Evolutionary conservation across 2,113 vertebrate species (phyloP).

Genomic region (Furnarius figulus): DNA sequence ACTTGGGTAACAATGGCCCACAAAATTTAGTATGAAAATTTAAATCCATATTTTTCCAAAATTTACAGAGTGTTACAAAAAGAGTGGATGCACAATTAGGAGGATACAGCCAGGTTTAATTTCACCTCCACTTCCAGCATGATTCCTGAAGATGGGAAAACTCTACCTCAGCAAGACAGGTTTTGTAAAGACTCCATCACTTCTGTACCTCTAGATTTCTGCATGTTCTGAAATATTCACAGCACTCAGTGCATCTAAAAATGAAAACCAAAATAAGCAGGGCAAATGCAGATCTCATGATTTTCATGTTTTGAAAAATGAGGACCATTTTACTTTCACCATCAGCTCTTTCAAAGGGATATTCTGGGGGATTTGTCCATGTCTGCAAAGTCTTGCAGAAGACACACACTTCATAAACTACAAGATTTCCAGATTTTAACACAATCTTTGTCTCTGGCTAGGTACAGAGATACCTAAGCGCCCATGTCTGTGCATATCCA

Average conservation of each 20-base stretch:
- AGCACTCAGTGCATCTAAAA: background rate
- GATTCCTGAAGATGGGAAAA: background rate
- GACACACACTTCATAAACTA: background rate
- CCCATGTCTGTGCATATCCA: background rate
- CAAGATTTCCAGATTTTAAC: background rate
- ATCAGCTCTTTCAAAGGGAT: background rate
- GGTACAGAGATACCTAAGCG: background rate
- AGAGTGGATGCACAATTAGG: background rate
- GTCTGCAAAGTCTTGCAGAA: background rate
- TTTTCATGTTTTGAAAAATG: background rate
- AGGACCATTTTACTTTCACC: background rate
- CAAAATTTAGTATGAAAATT: background rate
- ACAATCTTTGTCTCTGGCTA: background rate
- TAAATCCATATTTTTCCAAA: background rate
- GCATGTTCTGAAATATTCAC: background rate
- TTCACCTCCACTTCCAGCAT: background rate
- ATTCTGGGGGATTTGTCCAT: background rate
- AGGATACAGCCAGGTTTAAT: background rate
- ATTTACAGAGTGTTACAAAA: background rate
- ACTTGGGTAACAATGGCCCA: background rate
- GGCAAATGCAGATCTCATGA: background rate
- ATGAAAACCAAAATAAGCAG: background rate
- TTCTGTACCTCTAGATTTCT: background rate
- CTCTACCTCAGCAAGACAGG: fast-evolving
- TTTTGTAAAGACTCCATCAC: background rate